These are phyloP conservation scores for Corapipo altera DNA, from an alignment of 2,113 vertebrate species.

Conservation along the genomic window DNA sequence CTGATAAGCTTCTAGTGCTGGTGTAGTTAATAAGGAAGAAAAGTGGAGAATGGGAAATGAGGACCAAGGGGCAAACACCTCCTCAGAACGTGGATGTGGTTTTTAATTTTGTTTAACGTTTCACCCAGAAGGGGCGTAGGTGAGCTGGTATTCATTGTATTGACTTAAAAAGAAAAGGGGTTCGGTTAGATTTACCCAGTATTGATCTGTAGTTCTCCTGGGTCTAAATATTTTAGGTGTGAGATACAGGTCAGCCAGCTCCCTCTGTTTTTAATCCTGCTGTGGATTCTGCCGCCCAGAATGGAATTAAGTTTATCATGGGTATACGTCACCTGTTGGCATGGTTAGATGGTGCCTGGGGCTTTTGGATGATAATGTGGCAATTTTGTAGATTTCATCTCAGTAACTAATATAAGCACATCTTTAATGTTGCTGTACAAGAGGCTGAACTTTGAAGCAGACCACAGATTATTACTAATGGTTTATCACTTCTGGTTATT, in stretches of 20 bases:
- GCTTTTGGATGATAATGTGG: slow-evolving; percentile 3
- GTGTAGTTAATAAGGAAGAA: not conserved
- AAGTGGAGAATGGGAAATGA: not conserved
- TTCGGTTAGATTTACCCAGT: not conserved
- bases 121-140: not conserved
- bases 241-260: not conserved
- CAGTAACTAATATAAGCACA: not conserved
- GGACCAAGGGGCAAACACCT: not conserved
- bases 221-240: not conserved
- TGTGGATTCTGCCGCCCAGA: not conserved
- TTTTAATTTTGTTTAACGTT: not conserved
- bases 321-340: not conserved
- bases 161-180: not conserved
- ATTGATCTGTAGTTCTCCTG: not conserved
- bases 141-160: not conserved
- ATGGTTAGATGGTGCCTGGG: slow-evolving; percentile 12
- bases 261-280: not conserved
- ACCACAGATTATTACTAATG: not conserved
- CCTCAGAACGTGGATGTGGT: not conserved
- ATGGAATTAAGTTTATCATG: not conserved
- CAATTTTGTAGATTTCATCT: slow-evolving; percentile 58
- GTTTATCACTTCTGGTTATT: not conserved
- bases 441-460: slow-evolving; percentile 5
- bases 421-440: slow-evolving; percentile 35
- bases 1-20: not conserved